Evolutionary conservation across 2,113 vertebrate genomes (phyloP).

Genomic region (Semnopithecus entellus): DNA sequence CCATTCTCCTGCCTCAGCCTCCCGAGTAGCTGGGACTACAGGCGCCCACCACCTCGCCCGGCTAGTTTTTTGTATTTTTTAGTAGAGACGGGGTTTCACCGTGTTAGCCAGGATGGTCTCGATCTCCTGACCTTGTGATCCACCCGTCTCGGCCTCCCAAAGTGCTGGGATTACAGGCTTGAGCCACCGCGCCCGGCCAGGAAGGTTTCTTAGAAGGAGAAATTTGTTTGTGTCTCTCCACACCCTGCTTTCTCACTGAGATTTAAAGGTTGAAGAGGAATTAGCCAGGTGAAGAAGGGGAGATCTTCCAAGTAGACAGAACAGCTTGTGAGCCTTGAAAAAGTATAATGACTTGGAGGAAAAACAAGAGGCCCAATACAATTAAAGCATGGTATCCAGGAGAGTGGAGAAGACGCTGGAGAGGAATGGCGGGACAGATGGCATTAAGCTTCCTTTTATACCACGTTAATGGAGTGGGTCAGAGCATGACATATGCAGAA

Average conservation of each 20-base stretch:
- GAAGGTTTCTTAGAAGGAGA: background rate
- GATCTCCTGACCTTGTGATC: no score
- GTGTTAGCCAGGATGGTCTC: no score
- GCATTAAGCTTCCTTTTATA: background rate
- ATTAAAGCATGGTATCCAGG: background rate
- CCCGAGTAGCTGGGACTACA: no score
- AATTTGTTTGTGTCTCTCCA: background rate
- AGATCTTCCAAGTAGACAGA: slow-evolving; percentile 15
- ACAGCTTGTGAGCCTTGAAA: slow-evolving; percentile 1
- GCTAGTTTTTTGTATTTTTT: no score
- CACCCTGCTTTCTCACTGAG: background rate
- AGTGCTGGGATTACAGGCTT: no score
- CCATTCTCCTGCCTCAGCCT: no score
- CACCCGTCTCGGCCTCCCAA: no score
- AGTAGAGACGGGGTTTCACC: no score
- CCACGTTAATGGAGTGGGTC: background rate
- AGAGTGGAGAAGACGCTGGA: background rate
- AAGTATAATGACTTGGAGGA: background rate
- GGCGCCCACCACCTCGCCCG: no score
- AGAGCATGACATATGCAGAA: background rate
- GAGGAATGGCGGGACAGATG: background rate
- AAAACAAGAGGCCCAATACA: background rate
- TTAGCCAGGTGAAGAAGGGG: background rate
- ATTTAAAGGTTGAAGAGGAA: background rate
- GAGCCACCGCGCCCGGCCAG: background rate